phyloP scores from a whole-genome alignment of 1,140 invertebrate genomes.

The Drosophila burlai region DNA sequence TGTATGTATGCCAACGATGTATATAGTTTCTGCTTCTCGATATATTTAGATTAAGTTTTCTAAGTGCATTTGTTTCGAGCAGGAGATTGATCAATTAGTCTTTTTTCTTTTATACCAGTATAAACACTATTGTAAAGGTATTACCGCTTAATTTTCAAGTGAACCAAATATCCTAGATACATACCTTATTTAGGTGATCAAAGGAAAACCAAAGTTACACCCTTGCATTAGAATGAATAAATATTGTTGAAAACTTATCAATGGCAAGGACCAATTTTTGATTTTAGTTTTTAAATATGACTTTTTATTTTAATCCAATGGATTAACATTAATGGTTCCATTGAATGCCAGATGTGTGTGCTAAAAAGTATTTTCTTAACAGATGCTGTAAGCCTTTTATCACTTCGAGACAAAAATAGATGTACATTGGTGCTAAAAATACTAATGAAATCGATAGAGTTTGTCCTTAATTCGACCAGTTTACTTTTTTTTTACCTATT shows the following conservation, averaged over 20 bases:
- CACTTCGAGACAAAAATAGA: background rate
- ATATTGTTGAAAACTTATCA: background rate
- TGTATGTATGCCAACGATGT: constrained; percentile 26
- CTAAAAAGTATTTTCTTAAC: background rate
- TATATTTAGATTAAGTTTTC: constrained; percentile 53
- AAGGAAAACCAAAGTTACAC: constrained; percentile 3
- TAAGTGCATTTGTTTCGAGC: constrained; percentile 50
- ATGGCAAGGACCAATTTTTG: constrained; percentile 5
- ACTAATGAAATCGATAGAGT: constrained; percentile 1
- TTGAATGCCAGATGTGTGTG: background rate
- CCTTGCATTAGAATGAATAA: background rate
- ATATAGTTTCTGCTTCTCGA: constrained; percentile 31
- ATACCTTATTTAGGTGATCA: background rate
- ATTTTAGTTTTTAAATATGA: too few species aligned
- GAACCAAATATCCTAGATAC: constrained; percentile 24
- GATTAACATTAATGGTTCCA: background rate
- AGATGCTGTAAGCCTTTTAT: constrained; percentile 1
- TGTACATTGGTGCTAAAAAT: background rate
- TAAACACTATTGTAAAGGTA: constrained; percentile 79
- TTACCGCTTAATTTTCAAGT: constrained; percentile 19
- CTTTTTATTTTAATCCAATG: background rate
- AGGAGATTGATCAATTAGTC: constrained; percentile 63
- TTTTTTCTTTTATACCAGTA: constrained; percentile 77
- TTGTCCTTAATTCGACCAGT: constrained; percentile 7
- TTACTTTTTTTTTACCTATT: background rate